A percentile compares a stretch with the other conserved stretches of the same genome.
phyloP scores from a whole-genome alignment of 2,113 vertebrate species.

The Isichthys henryi region DNA sequence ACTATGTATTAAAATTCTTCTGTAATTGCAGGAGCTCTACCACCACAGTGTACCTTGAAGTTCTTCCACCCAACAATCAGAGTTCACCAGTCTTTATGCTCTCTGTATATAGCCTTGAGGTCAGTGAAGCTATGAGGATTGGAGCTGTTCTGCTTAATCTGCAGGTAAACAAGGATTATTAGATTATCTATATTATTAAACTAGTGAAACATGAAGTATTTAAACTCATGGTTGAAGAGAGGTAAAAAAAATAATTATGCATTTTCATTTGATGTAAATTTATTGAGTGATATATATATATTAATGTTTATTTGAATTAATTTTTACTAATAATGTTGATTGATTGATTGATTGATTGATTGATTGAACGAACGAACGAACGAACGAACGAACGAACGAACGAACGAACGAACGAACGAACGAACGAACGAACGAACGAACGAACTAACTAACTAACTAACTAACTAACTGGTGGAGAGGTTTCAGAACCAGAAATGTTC shows the following conservation, averaged over 20 bases:
- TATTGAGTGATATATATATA: too few species aligned
- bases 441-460: too few species aligned
- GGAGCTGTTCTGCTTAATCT: slow-evolving; percentile 83
- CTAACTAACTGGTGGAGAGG: too few species aligned
- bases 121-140: slow-evolving; percentile 90
- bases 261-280: not conserved
- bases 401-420: too few species aligned
- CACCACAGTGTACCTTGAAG: slow-evolving; percentile 93
- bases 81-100: slow-evolving; percentile 86
- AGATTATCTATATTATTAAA: not conserved
- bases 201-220: not conserved
- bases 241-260: not conserved
- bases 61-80: slow-evolving; percentile 95
- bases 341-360: too few species aligned
- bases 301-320: too few species aligned
- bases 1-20: not conserved
- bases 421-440: too few species aligned
- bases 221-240: not conserved
- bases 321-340: too few species aligned
- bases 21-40: slow-evolving; percentile 76
- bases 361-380: too few species aligned
- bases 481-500: too few species aligned
- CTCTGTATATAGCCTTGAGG: slow-evolving; percentile 81
- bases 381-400: too few species aligned
- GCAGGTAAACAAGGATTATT: slow-evolving; percentile 63